A percentile compares a stretch with the other conserved stretches of the same genome.
phyloP scores from a whole-genome alignment of 2,797 vertebrate species.

The Acanthurus lineatus region DNA sequence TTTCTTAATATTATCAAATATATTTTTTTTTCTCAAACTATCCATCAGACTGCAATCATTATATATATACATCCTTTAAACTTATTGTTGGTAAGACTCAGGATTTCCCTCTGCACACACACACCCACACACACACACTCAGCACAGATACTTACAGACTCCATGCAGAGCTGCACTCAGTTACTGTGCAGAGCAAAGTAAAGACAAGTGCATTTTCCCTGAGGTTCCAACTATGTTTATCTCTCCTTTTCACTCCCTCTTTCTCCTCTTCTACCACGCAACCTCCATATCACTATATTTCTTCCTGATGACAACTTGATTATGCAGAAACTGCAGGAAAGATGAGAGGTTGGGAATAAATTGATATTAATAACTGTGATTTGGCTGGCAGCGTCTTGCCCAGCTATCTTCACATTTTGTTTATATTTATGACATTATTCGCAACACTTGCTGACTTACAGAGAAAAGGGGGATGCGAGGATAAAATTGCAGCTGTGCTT shows the following conservation, averaged over 20 bases:
- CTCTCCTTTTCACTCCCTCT: constrained; percentile 33
- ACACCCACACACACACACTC: constrained; percentile 30
- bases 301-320: constrained; percentile 83
- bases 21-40: constrained; percentile 13
- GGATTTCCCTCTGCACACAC: neutral
- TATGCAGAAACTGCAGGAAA: constrained; percentile 79
- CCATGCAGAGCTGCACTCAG: constrained; percentile 50
- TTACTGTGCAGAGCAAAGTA: constrained; percentile 64
- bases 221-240: constrained; percentile 62
- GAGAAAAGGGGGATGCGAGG: constrained; percentile 47
- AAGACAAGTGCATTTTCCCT: constrained; percentile 69
- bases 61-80: constrained; percentile 10
- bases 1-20: constrained; percentile 28
- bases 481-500: constrained; percentile 43
- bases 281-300: constrained; percentile 62
- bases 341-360: constrained; percentile 79
- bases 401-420: constrained; percentile 75
- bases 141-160: constrained; percentile 56
- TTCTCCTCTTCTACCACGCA: constrained; percentile 36
- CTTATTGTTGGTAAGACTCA: constrained; percentile 22
- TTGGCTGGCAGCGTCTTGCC: constrained; percentile 74
- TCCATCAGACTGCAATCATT: constrained; percentile 16
- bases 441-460: constrained; percentile 53
- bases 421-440: constrained; percentile 74
- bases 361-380: constrained; percentile 84